Evolutionary conservation across 2,113 vertebrate species (phyloP), one percentile per base, ranked within the genome.

Genomic region (Cavia porcellus): DNA sequence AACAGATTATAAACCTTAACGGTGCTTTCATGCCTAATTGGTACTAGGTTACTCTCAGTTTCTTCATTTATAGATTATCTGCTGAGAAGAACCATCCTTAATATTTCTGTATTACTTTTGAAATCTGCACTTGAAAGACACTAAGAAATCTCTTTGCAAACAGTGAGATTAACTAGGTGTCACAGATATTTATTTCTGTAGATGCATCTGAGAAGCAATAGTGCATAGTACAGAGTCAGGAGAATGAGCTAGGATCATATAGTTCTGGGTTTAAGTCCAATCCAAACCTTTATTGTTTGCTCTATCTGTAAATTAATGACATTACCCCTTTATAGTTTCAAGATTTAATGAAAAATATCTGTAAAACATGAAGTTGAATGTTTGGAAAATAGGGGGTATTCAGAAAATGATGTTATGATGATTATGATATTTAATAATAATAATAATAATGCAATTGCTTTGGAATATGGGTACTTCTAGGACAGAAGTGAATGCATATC

Each of bases 91-190:
- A 35, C 19, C 72, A 62, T 95, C 72, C 24, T 82, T 38, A 83
- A 55, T 35, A 81, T 84, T 75, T 93, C 66, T 47, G n/a, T 75
- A 95, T 30, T 61, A 47, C 52, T 89, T 96, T 90, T 77, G 32
- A 96, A 92, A 93, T 89, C 12, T 55, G 24, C 20, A 81, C 50
- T 7, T 81, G 32, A 92, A 88, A 96, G 55, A 38, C n/a, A 72
- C 30, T 89, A 75, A 91, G 45, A 94, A 94, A 83, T 42, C 24
- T 24, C 30, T 90, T 90, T 88, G 79, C 61, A 84, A 75, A 94
- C 47, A 52, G 22, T 74, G 66, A 93, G 42, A 85, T 32, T 57
- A 85, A 90, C 61, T 35, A 30, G 15, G 17, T 80, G 35, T 80
- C 75, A 17, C n/a, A 89, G 87, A 42, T 68, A 12, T 86, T 95